A percentile compares a stretch with the other conserved stretches of the same genome.
Evolutionary conservation across 2,888 invertebrate genomes (phyloP).

Genomic region (Sisyra nigra): DNA sequence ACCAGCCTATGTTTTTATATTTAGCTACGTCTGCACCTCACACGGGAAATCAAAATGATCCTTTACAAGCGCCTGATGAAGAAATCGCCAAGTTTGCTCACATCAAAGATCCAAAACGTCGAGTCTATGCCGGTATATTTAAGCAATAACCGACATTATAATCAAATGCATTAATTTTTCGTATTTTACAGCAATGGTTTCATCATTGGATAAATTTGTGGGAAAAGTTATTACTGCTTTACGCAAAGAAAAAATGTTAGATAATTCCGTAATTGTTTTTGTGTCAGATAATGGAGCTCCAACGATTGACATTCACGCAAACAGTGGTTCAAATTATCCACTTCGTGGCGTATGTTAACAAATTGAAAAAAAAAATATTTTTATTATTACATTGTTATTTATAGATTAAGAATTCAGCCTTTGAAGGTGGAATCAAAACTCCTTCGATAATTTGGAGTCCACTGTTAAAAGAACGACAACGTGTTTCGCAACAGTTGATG

Average conservation of each 20-base stretch:
- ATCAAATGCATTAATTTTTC: background rate
- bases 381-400: constrained; percentile 10
- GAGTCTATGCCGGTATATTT: constrained; percentile 49
- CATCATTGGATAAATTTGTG: constrained; percentile 74
- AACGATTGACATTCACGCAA: constrained; percentile 51
- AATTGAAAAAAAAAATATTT: background rate
- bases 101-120: constrained; percentile 45
- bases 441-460: constrained; percentile 52
- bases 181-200: constrained; percentile 62
- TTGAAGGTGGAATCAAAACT: constrained; percentile 53
- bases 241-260: constrained; percentile 47
- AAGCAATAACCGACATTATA: background rate
- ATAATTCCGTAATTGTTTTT: constrained; percentile 75
- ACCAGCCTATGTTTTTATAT: constrained; percentile 48
- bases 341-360: constrained; percentile 46
- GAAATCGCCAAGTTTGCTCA: constrained; percentile 49
- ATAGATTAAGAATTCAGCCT: constrained; percentile 48
- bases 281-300: constrained; percentile 82
- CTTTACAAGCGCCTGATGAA: constrained; percentile 56
- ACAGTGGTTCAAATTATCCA: constrained; percentile 69
- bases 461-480: constrained; percentile 31
- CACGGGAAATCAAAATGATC: constrained; percentile 41
- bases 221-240: constrained; percentile 62
- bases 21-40: constrained; percentile 53
- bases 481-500: constrained; percentile 41